Conservation (phyloP, 2,113 vertebrate genomes). For the Leiothrix lutea region DNA sequence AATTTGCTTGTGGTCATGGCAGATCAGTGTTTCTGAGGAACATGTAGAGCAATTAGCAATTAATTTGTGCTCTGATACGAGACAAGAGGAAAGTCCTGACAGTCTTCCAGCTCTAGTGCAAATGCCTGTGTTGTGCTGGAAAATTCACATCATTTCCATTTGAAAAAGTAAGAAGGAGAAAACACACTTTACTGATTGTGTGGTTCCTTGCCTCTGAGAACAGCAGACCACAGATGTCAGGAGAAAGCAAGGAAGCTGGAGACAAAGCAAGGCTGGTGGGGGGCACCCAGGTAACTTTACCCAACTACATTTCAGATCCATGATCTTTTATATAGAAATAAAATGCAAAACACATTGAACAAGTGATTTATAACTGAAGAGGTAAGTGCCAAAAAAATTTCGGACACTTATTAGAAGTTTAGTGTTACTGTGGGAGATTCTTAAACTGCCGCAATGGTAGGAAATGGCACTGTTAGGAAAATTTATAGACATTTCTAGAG, state of each 20-base stretch:
- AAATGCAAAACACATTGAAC: not conserved
- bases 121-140: not conserved
- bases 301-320: not conserved
- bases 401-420: not conserved
- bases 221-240: not conserved
- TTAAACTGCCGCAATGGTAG: not conserved
- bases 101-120: not conserved
- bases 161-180: not conserved
- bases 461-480: not conserved
- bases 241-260: not conserved
- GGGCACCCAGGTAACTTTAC: not conserved
- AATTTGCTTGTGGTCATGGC: not conserved
- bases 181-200: not conserved
- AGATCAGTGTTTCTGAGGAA: not conserved
- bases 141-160: not conserved
- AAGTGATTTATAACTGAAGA: not conserved
- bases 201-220: not conserved
- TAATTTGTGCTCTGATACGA: rapidly evolving
- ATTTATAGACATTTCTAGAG: not conserved
- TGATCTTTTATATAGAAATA: not conserved
- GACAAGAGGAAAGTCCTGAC: not conserved
- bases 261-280: not conserved
- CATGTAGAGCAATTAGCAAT: not conserved
- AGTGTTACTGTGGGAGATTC: not conserved
- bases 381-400: not conserved